These are phyloP conservation scores for Acridotheres tristis DNA, from an alignment of 2,797 vertebrate genomes.

Conservation along the genomic window DNA sequence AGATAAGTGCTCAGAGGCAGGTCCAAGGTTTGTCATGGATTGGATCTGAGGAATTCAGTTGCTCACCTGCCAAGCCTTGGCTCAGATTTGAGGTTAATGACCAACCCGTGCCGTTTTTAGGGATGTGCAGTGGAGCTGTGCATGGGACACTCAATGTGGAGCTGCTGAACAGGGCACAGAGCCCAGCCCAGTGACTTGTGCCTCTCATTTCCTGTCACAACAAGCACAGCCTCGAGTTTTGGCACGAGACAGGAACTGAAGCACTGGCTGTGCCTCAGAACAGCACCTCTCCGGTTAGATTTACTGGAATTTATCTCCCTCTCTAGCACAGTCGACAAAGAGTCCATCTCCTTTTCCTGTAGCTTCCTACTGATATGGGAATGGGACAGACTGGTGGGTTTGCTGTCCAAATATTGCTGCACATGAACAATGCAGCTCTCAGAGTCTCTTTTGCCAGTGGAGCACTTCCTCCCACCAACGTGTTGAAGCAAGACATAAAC, in stretches of 20 bases:
- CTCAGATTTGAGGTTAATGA: neutral
- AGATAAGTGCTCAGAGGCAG: neutral
- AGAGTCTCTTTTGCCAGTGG: neutral
- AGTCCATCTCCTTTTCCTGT: neutral
- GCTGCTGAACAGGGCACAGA: neutral
- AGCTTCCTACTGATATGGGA: neutral
- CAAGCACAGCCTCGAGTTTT: neutral
- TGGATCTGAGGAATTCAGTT: neutral
- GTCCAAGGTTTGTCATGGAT: neutral
- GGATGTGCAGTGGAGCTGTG: neutral
- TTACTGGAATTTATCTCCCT: neutral
- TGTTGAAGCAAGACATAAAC: neutral
- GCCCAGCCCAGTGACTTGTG: neutral
- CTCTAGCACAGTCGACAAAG: neutral
- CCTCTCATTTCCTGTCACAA: slow-evolving; percentile 23
- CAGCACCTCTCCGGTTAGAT: neutral
- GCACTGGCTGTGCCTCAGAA: neutral
- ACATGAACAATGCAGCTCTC: neutral
- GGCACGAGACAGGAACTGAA: slow-evolving; percentile 3
- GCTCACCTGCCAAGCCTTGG: neutral
- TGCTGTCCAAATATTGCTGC: neutral
- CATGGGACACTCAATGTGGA: accelerated
- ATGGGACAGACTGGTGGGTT: neutral
- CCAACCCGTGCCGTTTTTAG: accelerated
- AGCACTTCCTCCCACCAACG: neutral